Evolutionary conservation across 2,797 vertebrate species (phyloP).

Genomic region (Remorina albescens): DNA sequence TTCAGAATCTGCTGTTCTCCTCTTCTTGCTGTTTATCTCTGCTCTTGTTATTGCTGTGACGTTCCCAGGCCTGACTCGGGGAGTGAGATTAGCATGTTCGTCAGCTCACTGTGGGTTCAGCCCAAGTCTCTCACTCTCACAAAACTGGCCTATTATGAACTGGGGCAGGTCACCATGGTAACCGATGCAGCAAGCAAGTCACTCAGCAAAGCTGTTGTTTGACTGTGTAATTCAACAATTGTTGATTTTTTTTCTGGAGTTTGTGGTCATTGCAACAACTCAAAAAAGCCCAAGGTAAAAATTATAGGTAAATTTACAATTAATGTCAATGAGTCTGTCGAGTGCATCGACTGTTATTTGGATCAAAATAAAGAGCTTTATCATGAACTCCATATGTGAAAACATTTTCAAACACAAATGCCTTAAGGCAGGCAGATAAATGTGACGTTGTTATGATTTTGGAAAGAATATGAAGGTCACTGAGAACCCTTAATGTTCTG

Average conservation of each 20-base stretch:
- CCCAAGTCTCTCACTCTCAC: constrained; percentile 30
- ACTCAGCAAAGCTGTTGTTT: constrained; percentile 12
- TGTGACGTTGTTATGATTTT: no score
- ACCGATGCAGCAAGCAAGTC: constrained; percentile 13
- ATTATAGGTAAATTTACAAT: neutral
- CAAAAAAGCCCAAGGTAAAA: neutral
- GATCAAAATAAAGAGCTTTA: neutral
- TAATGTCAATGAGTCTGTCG: neutral
- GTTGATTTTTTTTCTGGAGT: no score
- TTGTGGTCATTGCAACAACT: neutral
- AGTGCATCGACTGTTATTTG: neutral
- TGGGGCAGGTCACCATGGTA: constrained; percentile 11
- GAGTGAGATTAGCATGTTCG: constrained; percentile 49
- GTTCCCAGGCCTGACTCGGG: constrained; percentile 51
- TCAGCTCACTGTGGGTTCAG: constrained; percentile 40
- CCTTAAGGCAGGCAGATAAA: no score
- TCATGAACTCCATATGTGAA: neutral
- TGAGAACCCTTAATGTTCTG: no score
- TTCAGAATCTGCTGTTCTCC: constrained; percentile 43
- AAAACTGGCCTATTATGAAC: constrained; percentile 31
- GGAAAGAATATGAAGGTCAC: no score
- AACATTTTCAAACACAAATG: neutral
- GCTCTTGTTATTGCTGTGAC: constrained; percentile 51
- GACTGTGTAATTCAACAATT: neutral
- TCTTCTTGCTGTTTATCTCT: constrained; percentile 53